Percentiles rank a stretch among this genome's conserved stretches.
phyloP scores from a whole-genome alignment of 2,888 invertebrate genomes.

The Trissolcus japonicus region DNA sequence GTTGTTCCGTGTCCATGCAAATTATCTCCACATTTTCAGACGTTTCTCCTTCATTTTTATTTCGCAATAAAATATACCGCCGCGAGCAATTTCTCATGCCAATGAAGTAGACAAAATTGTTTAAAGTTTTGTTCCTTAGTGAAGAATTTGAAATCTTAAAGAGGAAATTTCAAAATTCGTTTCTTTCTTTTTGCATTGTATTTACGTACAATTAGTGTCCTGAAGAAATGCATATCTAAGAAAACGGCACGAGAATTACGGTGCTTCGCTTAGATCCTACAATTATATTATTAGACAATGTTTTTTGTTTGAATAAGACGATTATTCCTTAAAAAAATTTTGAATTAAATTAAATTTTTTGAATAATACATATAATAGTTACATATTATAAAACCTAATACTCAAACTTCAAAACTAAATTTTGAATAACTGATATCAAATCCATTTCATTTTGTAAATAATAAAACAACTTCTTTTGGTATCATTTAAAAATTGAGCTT shows the following conservation, averaged over 20 bases:
- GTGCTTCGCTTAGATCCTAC: conserved; percentile 17
- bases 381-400: no score
- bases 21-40: conserved; percentile 18
- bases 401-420: no score
- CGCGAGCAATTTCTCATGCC: not conserved
- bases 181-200: no score
- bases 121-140: not conserved
- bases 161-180: not conserved
- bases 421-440: no score
- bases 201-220: not conserved
- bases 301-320: not conserved
- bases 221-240: not conserved
- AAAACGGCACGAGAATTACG: conserved; percentile 14
- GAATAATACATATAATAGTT: no score
- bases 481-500: no score
- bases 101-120: not conserved
- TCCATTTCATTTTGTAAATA: no score
- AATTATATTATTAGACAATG: conserved; percentile 12
- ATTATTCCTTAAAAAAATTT: no score
- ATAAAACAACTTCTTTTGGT: no score
- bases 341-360: no score
- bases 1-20: conserved; percentile 47
- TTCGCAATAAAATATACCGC: conserved; percentile 25
- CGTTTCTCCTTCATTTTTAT: conserved; percentile 40
- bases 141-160: no score